Evolutionary conservation across 2,113 vertebrate genomes (phyloP).

Genomic region (Takifugu bimaculatus): DNA sequence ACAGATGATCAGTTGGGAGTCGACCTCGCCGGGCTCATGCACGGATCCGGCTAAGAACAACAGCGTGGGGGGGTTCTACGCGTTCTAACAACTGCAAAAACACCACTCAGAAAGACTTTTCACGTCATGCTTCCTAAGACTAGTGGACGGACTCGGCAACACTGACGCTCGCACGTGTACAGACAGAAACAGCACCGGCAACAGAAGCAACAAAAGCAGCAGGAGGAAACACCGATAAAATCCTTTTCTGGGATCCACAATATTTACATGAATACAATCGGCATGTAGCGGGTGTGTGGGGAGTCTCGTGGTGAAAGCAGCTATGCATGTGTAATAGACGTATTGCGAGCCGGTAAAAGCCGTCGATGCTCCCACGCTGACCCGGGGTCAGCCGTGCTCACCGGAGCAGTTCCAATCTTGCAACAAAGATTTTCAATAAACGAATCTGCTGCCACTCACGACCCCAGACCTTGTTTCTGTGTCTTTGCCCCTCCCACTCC

Average conservation of each 20-base stretch:
- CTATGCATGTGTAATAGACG: conserved; percentile 55
- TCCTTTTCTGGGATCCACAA: conserved; percentile 48
- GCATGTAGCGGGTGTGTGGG: conserved; percentile 49
- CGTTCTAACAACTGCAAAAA: conserved; percentile 55
- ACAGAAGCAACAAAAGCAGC: conserved; percentile 59
- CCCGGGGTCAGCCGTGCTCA: conserved; percentile 13
- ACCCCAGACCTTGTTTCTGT: conserved; percentile 32
- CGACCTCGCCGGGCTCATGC: conserved; percentile 55
- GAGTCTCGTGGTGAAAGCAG: conserved; percentile 53
- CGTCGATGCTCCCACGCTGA: conserved; percentile 45
- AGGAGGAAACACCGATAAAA: conserved; percentile 49
- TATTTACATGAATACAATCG: conserved; percentile 72
- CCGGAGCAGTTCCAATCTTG: conserved; percentile 39
- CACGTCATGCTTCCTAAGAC: conserved; percentile 51
- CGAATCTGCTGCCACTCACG: conserved; percentile 33
- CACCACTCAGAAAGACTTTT: conserved; percentile 51
- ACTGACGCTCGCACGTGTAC: conserved; percentile 52
- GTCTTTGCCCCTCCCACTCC: conserved; percentile 8
- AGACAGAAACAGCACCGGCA: conserved; percentile 52
- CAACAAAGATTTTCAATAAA: conserved; percentile 28
- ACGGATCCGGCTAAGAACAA: conserved; percentile 46
- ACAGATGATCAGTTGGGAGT: conserved; percentile 47
- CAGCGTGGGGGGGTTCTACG: conserved; percentile 45
- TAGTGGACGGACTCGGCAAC: conserved; percentile 51
- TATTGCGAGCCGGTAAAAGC: conserved; percentile 54